phyloP scores from a whole-genome alignment of 2,888 invertebrate genomes.

The Labia minor region DNA sequence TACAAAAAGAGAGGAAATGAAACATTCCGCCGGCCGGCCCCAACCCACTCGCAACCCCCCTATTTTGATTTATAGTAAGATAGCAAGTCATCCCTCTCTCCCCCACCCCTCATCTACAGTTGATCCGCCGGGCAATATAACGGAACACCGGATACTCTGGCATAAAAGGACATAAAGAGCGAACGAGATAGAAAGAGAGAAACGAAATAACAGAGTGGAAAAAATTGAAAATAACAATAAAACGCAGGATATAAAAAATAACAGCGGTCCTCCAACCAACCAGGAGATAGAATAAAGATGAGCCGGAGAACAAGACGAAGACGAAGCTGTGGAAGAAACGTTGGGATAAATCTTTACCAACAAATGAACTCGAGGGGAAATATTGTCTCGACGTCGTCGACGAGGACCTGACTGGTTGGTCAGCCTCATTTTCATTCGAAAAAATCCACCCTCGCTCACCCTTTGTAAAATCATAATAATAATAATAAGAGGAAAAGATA shows the following conservation, averaged over 20 bases:
- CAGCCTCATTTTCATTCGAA: neutral
- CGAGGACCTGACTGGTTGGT: neutral
- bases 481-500: too few species aligned
- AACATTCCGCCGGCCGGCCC: too few species aligned
- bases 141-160: neutral
- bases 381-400: neutral
- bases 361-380: slow-evolving; percentile 7
- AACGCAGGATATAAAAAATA: slow-evolving; percentile 13
- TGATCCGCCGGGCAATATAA: slow-evolving; percentile 7
- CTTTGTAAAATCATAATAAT: too few species aligned
- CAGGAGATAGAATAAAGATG: neutral
- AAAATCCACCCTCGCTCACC: too few species aligned
- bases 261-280: neutral
- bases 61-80: neutral
- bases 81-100: too few species aligned
- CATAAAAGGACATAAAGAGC: neutral
- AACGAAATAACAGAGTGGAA: neutral
- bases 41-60: neutral
- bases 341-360: slow-evolving; percentile 13
- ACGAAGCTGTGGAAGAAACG: too few species aligned
- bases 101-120: neutral
- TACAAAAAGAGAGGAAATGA: neutral
- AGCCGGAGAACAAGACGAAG: neutral
- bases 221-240: slow-evolving; percentile 13
- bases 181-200: neutral